These are phyloP conservation scores for Drosophila ogumai DNA, from an alignment of 1,140 invertebrate species.

Conservation along the genomic window DNA sequence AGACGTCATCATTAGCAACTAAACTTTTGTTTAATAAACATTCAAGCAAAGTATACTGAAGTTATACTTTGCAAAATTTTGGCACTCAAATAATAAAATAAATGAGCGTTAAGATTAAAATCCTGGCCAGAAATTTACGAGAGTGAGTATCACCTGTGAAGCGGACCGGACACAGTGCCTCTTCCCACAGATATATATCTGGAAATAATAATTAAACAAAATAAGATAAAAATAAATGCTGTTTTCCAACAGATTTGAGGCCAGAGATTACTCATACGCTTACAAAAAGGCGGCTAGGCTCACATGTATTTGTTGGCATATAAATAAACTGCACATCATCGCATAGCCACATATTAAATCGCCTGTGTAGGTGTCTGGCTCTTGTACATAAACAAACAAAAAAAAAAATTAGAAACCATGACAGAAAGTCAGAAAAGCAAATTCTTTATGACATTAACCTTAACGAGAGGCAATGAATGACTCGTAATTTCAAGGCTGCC, in stretches of 20 bases:
- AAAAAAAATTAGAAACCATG: constrained; percentile 22
- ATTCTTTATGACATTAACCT: constrained; percentile 74
- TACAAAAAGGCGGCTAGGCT: constrained; percentile 26
- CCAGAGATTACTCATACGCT: constrained; percentile 48
- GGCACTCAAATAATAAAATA: not conserved
- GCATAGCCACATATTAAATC: constrained; percentile 34
- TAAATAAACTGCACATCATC: constrained; percentile 50
- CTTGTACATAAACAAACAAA: constrained; percentile 55
- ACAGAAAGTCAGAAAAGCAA: constrained; percentile 45
- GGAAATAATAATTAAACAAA: constrained; percentile 46
- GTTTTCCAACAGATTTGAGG: constrained; percentile 47
- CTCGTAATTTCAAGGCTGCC: constrained; percentile 58
- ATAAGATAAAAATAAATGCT: constrained; percentile 48
- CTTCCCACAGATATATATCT: constrained; percentile 18
- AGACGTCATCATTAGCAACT: constrained; percentile 1
- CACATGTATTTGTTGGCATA: constrained; percentile 43
- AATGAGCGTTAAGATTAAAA: constrained; percentile 23
- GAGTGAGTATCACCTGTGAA: constrained; percentile 21
- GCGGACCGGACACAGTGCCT: constrained; percentile 7
- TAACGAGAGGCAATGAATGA: constrained; percentile 68
- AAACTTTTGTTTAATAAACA: constrained; percentile 2
- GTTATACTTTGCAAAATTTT: not conserved
- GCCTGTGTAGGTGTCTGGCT: constrained; percentile 47
- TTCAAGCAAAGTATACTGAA: not conserved
- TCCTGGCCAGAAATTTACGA: constrained; percentile 5